phyloP scores from a whole-genome alignment of 2,113 vertebrate species.

The Neoarius graeffei region DNA sequence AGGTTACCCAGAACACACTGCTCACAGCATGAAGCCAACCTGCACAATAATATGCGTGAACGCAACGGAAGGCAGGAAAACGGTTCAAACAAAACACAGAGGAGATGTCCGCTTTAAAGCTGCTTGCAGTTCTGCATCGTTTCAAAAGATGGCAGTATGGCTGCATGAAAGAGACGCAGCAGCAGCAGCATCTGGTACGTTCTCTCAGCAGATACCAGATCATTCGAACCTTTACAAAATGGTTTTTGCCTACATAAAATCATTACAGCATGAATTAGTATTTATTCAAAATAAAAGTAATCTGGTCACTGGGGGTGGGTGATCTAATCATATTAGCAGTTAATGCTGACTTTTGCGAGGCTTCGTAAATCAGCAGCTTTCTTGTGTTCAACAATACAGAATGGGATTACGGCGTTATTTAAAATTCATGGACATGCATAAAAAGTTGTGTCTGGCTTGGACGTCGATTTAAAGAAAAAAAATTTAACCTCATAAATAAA shows the following conservation, averaged over 20 bases:
- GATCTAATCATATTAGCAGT: slow-evolving; percentile 34
- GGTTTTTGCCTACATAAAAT: slow-evolving; percentile 11
- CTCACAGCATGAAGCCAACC: slow-evolving; percentile 52
- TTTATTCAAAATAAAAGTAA: slow-evolving; percentile 40
- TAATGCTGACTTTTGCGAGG: slow-evolving; percentile 5
- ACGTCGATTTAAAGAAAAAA: not conserved
- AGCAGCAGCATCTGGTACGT: too few species aligned
- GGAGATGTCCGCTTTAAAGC: slow-evolving; percentile 22
- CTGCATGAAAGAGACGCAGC: slow-evolving; percentile 73
- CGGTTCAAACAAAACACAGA: slow-evolving; percentile 3
- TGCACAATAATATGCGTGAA: slow-evolving; percentile 51
- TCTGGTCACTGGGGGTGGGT: slow-evolving; percentile 19
- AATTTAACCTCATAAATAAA: not conserved
- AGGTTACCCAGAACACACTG: slow-evolving; percentile 54
- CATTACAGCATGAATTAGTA: slow-evolving; percentile 15
- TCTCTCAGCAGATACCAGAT: not conserved
- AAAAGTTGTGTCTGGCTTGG: slow-evolving; percentile 22
- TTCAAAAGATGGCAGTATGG: slow-evolving; percentile 93
- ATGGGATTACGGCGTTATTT: slow-evolving; percentile 10
- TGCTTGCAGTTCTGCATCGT: slow-evolving; percentile 65
- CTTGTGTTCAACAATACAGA: slow-evolving; percentile 12
- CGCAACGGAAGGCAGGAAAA: slow-evolving; percentile 34
- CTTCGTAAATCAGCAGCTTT: slow-evolving; percentile 26
- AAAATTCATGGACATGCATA: slow-evolving; percentile 23
- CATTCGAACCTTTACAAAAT: slow-evolving; percentile 12